Evolutionary conservation across 2,113 vertebrate species (phyloP).

Genomic region (Sphyrna mokarran): DNA sequence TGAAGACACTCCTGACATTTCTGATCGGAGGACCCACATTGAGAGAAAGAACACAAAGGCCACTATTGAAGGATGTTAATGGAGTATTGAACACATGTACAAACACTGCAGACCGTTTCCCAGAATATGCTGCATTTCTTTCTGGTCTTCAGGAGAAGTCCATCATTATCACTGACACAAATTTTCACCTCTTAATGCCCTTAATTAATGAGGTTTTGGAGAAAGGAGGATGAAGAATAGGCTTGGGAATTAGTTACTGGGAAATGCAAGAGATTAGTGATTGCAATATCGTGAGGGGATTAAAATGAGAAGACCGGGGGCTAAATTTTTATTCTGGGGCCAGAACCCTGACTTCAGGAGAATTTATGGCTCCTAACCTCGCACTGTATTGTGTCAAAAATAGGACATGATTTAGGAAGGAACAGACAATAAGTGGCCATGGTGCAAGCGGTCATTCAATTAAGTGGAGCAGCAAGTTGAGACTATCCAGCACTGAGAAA

Average conservation of each 20-base stretch:
- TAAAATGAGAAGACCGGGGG: neutral
- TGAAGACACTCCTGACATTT: neutral
- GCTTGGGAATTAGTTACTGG: neutral
- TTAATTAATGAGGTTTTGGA: neutral
- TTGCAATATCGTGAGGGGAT: neutral
- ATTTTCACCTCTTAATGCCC: neutral
- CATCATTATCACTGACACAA: neutral
- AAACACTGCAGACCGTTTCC: neutral
- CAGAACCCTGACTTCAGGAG: too few species aligned
- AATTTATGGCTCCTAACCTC: too few species aligned
- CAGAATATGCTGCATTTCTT: neutral
- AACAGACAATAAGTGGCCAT: too few species aligned
- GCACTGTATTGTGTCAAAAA: too few species aligned
- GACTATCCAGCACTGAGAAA: too few species aligned
- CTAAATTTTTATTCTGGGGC: too few species aligned
- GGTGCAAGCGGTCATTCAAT: too few species aligned
- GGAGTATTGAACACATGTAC: neutral
- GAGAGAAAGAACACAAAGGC: neutral
- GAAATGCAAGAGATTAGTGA: neutral
- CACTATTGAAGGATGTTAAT: neutral
- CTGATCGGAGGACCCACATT: neutral
- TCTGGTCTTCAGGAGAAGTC: neutral
- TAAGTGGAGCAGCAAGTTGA: too few species aligned
- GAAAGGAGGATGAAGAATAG: neutral
- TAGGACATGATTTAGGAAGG: too few species aligned